Evolutionary conservation across 2,888 invertebrate species (phyloP).

Genomic region (Xestobium rufovillosum): DNA sequence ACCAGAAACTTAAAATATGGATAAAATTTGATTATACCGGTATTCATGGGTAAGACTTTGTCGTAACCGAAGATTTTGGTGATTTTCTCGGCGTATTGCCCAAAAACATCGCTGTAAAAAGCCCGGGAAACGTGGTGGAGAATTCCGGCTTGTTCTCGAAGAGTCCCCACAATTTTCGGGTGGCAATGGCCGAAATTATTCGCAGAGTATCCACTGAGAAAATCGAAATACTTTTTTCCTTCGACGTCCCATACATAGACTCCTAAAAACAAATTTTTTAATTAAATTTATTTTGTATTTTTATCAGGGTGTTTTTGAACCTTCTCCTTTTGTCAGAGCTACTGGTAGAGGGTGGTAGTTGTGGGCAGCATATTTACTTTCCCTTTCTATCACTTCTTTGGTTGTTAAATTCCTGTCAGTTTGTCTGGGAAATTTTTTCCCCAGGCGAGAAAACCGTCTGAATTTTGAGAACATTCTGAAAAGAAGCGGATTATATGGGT

Average conservation of each 20-base stretch:
- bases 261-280: slow-evolving; percentile 44
- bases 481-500: too few species aligned
- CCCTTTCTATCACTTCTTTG: slow-evolving; percentile 60
- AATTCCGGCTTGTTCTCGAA: slow-evolving; percentile 51
- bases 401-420: slow-evolving; percentile 24
- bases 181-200: slow-evolving; percentile 78
- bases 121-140: slow-evolving; percentile 68
- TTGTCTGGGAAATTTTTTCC: slow-evolving; percentile 2
- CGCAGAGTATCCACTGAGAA: slow-evolving; percentile 73
- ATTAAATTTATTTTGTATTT: not conserved
- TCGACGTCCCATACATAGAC: slow-evolving; percentile 75
- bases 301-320: slow-evolving; percentile 32
- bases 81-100: slow-evolving; percentile 65
- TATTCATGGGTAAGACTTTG: slow-evolving; percentile 76
- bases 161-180: slow-evolving; percentile 57
- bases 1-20: too few species aligned
- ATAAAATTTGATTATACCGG: too few species aligned
- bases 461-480: slow-evolving; percentile 17
- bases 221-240: slow-evolving; percentile 70
- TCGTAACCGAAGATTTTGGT: slow-evolving; percentile 67
- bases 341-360: slow-evolving; percentile 96
- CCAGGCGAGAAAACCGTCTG: slow-evolving; percentile 5
- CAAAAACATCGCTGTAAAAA: slow-evolving; percentile 65
- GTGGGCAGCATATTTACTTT: slow-evolving; percentile 86
- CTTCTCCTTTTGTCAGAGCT: slow-evolving; percentile 79